Percentiles rank a stretch among this genome's conserved stretches.
phyloP scores from a whole-genome alignment of 2,888 invertebrate species.

The Lamellibrachia satsuma region DNA sequence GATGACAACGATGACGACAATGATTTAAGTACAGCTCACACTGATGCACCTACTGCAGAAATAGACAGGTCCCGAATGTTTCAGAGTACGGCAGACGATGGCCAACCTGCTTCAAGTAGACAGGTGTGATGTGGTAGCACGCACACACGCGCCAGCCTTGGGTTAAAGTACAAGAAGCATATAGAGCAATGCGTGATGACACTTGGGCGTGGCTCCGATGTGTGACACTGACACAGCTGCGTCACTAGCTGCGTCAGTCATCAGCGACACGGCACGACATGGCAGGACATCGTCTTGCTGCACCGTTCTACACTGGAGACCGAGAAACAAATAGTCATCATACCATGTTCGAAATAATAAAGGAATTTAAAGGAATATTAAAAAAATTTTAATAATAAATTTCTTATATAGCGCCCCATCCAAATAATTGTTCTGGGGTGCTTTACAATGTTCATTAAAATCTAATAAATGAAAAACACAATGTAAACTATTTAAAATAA shows the following conservation, averaged over 20 bases:
- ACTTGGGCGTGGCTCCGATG: not conserved
- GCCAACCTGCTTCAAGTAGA: no score
- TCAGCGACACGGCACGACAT: not conserved
- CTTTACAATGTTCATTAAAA: no score
- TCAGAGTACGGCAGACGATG: no score
- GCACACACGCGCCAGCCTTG: not conserved
- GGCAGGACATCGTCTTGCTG: not conserved
- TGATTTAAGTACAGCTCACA: not conserved
- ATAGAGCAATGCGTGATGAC: not conserved
- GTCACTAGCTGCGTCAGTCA: not conserved
- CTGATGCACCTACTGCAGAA: no score
- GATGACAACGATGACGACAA: not conserved
- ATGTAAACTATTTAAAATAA: no score
- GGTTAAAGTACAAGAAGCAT: not conserved
- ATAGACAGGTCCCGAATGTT: no score
- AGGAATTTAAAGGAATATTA: no score
- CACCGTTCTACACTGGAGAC: slow-evolving; percentile 17
- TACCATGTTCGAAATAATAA: not conserved
- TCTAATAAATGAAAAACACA: no score
- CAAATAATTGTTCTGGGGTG: no score
- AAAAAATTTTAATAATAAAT: no score
- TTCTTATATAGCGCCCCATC: no score
- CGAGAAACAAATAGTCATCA: not conserved
- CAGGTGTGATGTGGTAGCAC: not conserved
- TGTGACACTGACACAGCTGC: not conserved